Evolutionary conservation across 1,140 invertebrate genomes (phyloP), one percentile per base, ranked within the genome.

Genomic region (Monochamus saltuarius): DNA sequence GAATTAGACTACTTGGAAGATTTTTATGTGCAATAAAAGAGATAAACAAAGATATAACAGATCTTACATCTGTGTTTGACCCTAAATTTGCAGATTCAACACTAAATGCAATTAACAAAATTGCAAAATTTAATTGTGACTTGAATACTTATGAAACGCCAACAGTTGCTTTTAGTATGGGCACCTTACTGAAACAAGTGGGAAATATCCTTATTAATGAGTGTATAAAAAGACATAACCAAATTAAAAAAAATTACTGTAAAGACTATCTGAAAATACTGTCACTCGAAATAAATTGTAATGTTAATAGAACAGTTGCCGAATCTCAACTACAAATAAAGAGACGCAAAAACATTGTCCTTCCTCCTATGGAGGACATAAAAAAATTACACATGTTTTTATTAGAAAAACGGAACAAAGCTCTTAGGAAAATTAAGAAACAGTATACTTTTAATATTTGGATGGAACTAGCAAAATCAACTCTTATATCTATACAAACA

Each of bases 251-350:
- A 36, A 47, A 56, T 14, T 19, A 56, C 35, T 4, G 14, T n/a
- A 35, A 56, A 46, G 10, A 56, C 35, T 45, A 45, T 11, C 45
- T 56, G 14, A 46, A n/a, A 35, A 7, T 56, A n/a, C 45, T 56
- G 9, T 1, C 6, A 9, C 6, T 7, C 4, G 22, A 14, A 3
- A 8, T 11, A 3, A 4, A 14, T 8, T 4, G 9, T 6, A 2
- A 40, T 1, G 50, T 60, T 17, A 60, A 54, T 43, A 42, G 36
- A 60, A 60, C 50, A n/a, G 58, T 54, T 40, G 50, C 34, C 4
- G 58, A 54, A 54, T 29, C 13, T 29, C 58, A 54, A 54, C 2
- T 38, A 8, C 35, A 60, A 34, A 4, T 16, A 4, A 54, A 38
- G 16, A 40, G 47, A 60, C n/a, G 17, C 46, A 60, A 45, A 53